Conservation (phyloP, 2,888 invertebrate genomes). For the Drosophila mimetica region DNA sequence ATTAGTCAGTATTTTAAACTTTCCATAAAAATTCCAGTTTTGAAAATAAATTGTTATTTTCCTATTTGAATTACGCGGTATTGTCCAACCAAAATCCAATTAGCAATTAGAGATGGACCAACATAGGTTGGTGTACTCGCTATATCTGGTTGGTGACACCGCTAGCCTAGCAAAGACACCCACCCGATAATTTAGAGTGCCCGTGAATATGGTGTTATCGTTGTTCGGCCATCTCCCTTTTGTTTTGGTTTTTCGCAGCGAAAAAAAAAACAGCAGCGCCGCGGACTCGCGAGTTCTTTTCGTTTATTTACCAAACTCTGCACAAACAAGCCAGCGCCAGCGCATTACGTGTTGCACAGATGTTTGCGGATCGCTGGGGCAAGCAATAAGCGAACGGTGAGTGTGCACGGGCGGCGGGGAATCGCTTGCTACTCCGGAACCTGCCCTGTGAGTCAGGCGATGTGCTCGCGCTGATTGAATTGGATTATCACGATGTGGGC, state of each 20-base stretch:
- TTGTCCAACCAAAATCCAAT: too few relatives aligned
- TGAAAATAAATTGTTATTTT: too few relatives aligned
- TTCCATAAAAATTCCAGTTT: too few relatives aligned
- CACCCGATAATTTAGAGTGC: too few relatives aligned
- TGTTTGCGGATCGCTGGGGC: constrained; percentile 48
- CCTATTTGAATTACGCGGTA: too few relatives aligned
- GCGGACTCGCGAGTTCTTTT: constrained; percentile 36
- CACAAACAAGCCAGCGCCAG: constrained; percentile 42
- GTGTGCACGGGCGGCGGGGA: background rate
- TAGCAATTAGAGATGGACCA: too few relatives aligned
- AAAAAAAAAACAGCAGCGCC: constrained; percentile 11
- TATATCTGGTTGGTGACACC: too few relatives aligned
- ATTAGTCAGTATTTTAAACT: too few relatives aligned
- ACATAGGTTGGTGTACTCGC: too few relatives aligned
- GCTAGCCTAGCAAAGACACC: too few relatives aligned
- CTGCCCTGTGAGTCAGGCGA: constrained; percentile 63
- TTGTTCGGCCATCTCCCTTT: too few relatives aligned
- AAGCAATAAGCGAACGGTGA: constrained; percentile 38
- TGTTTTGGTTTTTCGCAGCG: constrained; percentile 24
- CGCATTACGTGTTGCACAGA: constrained; percentile 56
- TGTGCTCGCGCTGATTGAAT: constrained; percentile 58
- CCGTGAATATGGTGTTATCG: too few relatives aligned
- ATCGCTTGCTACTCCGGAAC: background rate
- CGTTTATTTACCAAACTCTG: constrained; percentile 60
- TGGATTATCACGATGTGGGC: constrained; percentile 60